These are phyloP conservation scores for Hylomyscus alleni DNA, from an alignment of 2,797 vertebrate genomes.

Conservation along the genomic window DNA sequence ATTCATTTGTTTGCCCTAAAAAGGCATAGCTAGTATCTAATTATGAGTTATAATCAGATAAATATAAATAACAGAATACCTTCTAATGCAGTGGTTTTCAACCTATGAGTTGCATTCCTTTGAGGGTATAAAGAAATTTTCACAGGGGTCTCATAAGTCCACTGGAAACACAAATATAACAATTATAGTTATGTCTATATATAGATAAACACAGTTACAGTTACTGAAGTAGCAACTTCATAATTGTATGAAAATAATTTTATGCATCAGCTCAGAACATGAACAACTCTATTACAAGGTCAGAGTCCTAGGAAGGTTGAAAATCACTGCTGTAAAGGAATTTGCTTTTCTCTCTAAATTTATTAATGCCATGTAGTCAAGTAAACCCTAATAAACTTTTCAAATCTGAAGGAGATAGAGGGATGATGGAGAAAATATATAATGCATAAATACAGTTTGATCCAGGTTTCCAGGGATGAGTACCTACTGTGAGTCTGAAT, in stretches of 20 bases:
- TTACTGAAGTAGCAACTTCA: neutral
- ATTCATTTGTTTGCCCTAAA: neutral
- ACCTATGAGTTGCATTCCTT: neutral
- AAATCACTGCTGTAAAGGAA: neutral
- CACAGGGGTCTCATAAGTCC: neutral
- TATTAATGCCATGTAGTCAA: neutral
- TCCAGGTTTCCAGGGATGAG: neutral
- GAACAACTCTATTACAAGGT: neutral
- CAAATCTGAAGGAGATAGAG: neutral
- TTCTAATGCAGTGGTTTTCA: neutral
- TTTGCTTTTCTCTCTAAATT: slow-evolving; percentile 59
- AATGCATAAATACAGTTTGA: neutral
- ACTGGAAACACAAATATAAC: neutral
- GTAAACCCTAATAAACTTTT: neutral
- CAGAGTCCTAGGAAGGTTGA: neutral
- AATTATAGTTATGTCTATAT: neutral
- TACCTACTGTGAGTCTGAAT: neutral
- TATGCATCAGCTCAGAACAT: neutral
- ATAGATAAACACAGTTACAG: neutral
- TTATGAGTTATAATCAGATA: neutral
- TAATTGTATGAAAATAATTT: neutral
- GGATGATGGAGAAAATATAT: neutral
- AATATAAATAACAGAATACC: neutral
- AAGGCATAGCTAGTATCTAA: neutral
- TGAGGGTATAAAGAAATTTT: neutral